Evolutionary conservation across 2,888 invertebrate genomes (phyloP), one percentile per base, ranked within the genome.

Genomic region (Deroplatys truncata): DNA sequence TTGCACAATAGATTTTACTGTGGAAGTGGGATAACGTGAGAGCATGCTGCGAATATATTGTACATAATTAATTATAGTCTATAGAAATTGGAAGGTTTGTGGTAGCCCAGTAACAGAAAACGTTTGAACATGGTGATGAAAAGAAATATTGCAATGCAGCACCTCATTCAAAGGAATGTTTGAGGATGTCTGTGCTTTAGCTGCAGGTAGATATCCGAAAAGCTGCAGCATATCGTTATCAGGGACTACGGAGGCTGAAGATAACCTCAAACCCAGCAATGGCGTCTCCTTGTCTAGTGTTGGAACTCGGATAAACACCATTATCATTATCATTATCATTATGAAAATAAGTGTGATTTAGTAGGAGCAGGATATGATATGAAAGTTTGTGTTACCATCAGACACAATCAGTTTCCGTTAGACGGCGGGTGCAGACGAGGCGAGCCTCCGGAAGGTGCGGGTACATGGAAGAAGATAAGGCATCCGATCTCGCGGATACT

Each of bases 241-340:
- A 72, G 56, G 56, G 56, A 72, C 56, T 72, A 72, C 56, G 16
- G 56, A 72, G 56, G 56, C 56, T 72, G 56, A 72, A 72, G 56
- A 72, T 72, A 72, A 72, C 56, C 56, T 72, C 56, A 72, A 20
- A 72, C 56, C 56, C 56, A 72, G 56, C 25, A 25, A 72, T 72
- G 56, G 56, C 56, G 56, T 72, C 56, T 72, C 56, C 56, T 72
- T 72, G 56, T 72, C 56, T 72, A 72, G 56, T 72, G 56, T 72
- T 72, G 56, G 56, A 86, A 84, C 89, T 83, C 49, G 88, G 88
- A 89, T 88, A 89, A 88, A 89, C 88, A 89, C 29, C 82, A 89
- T 89, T 89, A 89, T 89, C 82, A 89, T 89, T 89, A 89, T 89
- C 83, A 85, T 88, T 90, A 90, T 90, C 88, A 84, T 86, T 85